Evolutionary conservation across 1,140 invertebrate species (phyloP).

Genomic region (Aphis craccivora): DNA sequence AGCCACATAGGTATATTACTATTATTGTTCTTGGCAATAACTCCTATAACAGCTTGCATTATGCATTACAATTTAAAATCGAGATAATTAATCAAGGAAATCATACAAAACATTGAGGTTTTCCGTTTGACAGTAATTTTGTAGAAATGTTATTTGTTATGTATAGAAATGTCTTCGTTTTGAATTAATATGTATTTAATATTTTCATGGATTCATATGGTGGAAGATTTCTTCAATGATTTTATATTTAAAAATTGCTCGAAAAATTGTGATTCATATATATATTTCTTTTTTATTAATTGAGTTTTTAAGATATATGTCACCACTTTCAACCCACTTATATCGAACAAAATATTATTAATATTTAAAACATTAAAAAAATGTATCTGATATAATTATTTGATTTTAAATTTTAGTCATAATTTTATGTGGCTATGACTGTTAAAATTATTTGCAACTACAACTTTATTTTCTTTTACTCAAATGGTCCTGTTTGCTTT

Average conservation of each 20-base stretch:
- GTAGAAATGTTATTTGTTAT: not conserved
- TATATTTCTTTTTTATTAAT: no score
- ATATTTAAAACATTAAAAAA: not conserved
- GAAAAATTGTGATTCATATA: no score
- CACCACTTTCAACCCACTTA: no score
- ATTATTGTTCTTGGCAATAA: slow-evolving; percentile 20
- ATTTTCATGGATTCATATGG: not conserved
- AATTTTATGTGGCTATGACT: not conserved
- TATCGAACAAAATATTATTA: not conserved
- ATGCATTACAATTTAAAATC: not conserved
- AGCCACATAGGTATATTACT: not conserved
- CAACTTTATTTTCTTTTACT: not conserved
- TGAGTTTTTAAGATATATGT: no score
- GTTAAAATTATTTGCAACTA: not conserved
- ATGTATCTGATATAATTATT: not conserved
- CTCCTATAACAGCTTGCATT: not conserved
- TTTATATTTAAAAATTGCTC: no score
- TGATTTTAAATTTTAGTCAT: not conserved
- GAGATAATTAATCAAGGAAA: slow-evolving; percentile 26
- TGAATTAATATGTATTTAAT: not conserved
- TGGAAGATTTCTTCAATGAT: not conserved
- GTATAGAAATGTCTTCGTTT: not conserved
- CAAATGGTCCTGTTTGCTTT: not conserved
- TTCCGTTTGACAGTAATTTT: not conserved
- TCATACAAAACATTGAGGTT: not conserved